Percentiles rank a stretch among this genome's conserved stretches.
Conservation (phyloP, 2,797 vertebrate genomes). For the Neomorphus geoffroyi region DNA sequence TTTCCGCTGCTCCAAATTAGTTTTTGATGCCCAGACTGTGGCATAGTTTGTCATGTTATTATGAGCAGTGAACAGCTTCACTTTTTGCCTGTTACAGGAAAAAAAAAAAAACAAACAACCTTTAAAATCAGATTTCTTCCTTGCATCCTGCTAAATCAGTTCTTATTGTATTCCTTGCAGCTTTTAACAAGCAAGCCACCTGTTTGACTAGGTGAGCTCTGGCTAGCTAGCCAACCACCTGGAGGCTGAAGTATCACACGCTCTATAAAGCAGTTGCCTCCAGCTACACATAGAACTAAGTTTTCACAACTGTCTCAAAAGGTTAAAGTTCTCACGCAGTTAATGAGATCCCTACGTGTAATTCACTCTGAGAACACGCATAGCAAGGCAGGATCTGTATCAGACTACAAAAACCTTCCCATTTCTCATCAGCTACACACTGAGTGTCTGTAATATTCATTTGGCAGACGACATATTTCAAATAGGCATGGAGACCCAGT, state of each 20-base stretch:
- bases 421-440: neutral
- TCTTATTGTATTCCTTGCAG: neutral
- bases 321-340: neutral
- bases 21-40: slow-evolving; percentile 97
- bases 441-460: neutral
- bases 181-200: neutral
- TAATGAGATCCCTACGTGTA: neutral
- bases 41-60: slow-evolving; percentile 99
- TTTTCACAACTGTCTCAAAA: neutral
- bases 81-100: slow-evolving; percentile 85
- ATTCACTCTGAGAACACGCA: neutral
- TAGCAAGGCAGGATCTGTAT: neutral
- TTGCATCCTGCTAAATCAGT: neutral
- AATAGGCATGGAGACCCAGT: neutral
- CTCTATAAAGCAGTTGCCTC: neutral
- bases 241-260: neutral
- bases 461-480: neutral
- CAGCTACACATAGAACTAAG: neutral
- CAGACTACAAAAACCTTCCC: neutral
- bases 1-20: slow-evolving; percentile 94
- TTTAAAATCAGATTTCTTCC: neutral
- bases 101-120: neutral
- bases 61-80: slow-evolving; percentile 96
- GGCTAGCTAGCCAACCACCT: neutral
- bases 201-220: neutral